A percentile compares a stretch with the other conserved stretches of the same genome.
Evolutionary conservation across 2,797 vertebrate genomes (phyloP).

Genomic region (Platalea minor): DNA sequence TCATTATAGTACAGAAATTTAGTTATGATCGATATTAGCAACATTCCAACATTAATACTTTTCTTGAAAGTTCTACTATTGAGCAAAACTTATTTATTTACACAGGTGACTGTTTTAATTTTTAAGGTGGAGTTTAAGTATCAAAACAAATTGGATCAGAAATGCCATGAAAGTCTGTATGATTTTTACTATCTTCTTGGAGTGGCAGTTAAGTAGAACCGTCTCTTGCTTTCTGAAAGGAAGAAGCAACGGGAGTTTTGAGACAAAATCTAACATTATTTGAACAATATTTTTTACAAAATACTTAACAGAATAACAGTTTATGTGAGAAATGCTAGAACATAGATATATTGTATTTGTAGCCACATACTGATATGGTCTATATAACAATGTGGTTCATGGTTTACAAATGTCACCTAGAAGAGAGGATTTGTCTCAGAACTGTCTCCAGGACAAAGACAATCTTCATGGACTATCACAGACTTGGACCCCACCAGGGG

Average conservation of each 20-base stretch:
- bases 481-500: too few species aligned
- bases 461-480: too few species aligned
- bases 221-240: background rate
- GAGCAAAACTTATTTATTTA: background rate
- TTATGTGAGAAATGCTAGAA: background rate
- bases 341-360: background rate
- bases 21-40: background rate
- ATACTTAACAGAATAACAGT: background rate
- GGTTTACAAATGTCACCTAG: background rate
- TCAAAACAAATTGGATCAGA: background rate
- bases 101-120: background rate
- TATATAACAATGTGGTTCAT: fast-evolving
- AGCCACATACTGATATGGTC: background rate
- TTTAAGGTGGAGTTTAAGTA: background rate
- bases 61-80: background rate
- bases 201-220: background rate
- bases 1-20: background rate
- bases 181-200: background rate
- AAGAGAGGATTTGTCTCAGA: background rate
- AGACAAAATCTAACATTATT: background rate
- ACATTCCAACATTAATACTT: background rate
- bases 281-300: background rate
- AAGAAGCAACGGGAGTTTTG: background rate
- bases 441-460: background rate
- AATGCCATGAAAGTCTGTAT: background rate